These are phyloP conservation scores for Coregonus clupeaformis DNA, from an alignment of 2,113 vertebrate species.

Conservation along the genomic window DNA sequence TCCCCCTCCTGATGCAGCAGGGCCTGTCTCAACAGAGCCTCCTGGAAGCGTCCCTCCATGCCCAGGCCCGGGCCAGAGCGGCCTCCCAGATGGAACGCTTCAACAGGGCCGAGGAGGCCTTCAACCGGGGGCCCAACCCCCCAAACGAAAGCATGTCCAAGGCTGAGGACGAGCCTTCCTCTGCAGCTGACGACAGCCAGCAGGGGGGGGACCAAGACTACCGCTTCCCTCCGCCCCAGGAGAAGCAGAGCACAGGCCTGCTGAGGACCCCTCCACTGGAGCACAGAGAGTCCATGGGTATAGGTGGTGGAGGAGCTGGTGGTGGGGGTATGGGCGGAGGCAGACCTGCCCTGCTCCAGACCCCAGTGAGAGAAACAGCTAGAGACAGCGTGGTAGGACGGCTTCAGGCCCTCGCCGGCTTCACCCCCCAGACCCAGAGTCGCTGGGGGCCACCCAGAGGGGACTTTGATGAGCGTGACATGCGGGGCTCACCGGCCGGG, in stretches of 20 bases:
- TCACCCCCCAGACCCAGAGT: slow-evolving; percentile 84
- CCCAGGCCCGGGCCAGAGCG: slow-evolving; percentile 77
- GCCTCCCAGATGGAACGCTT: slow-evolving; percentile 89
- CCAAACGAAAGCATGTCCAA: slow-evolving; percentile 78
- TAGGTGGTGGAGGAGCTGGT: background rate
- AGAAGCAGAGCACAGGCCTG: slow-evolving; percentile 74
- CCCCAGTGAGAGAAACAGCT: slow-evolving; percentile 57
- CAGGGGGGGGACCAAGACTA: slow-evolving; percentile 97
- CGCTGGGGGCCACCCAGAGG: slow-evolving; percentile 89
- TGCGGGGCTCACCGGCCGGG: slow-evolving; percentile 76
- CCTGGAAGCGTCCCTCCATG: slow-evolving; percentile 84
- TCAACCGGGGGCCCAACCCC: slow-evolving; percentile 78
- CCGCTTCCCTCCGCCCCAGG: slow-evolving; percentile 85
- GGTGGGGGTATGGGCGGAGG: slow-evolving; percentile 27
- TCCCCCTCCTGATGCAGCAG: slow-evolving; percentile 88
- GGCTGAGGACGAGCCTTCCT: slow-evolving; percentile 79
- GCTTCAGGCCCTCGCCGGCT: slow-evolving; percentile 81
- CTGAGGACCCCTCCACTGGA: slow-evolving; percentile 82
- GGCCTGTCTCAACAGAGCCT: slow-evolving; percentile 77
- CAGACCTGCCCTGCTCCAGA: slow-evolving; percentile 68
- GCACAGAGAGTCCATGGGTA: slow-evolving; percentile 82
- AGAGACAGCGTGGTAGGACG: slow-evolving; percentile 66
- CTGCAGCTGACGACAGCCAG: slow-evolving; percentile 80
- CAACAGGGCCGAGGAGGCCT: slow-evolving; percentile 76
- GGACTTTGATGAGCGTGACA: slow-evolving; percentile 94